A percentile compares a stretch with the other conserved stretches of the same genome.
Conservation (phyloP, 2,888 invertebrate species). For the Criorhina ranunculi region DNA sequence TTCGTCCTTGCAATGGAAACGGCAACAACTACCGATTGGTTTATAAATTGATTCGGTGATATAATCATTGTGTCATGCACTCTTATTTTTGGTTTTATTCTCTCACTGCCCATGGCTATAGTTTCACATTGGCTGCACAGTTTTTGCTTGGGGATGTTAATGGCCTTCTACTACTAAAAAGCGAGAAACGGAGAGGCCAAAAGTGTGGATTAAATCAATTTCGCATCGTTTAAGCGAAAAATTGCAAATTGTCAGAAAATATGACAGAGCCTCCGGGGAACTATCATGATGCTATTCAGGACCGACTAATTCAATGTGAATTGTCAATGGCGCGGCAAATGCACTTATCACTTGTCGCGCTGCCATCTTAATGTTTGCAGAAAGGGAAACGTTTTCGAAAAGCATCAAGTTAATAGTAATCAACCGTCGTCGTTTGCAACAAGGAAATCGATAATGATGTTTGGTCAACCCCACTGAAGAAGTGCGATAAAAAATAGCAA, state of each 20-base stretch:
- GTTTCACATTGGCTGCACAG: constrained; percentile 5
- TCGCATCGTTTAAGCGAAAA: constrained; percentile 27
- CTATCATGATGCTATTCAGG: constrained; percentile 23
- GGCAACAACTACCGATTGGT: constrained; percentile 18
- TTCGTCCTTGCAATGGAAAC: constrained; percentile 6
- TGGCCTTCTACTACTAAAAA: constrained; percentile 8
- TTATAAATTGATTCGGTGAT: constrained; percentile 24
- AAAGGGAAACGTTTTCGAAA: background rate
- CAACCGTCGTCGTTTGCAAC: constrained; percentile 21
- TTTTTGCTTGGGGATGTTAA: constrained; percentile 31
- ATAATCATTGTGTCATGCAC: constrained; percentile 34
- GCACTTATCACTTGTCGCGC: constrained; percentile 38
- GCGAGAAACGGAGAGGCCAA: background rate
- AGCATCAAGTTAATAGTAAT: constrained; percentile 2
- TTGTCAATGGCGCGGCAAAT: constrained; percentile 31
- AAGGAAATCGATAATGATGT: constrained; percentile 37
- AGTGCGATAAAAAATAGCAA: background rate
- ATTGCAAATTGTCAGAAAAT: constrained; percentile 24
- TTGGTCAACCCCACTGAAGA: background rate
- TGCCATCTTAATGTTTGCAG: background rate
- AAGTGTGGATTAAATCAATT: constrained; percentile 11
- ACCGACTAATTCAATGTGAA: constrained; percentile 43
- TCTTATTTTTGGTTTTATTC: background rate
- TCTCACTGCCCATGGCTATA: background rate
- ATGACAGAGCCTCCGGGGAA: constrained; percentile 22